These are phyloP conservation scores for Sardina pilchardus DNA, from an alignment of 2,113 vertebrate species.

Conservation along the genomic window DNA sequence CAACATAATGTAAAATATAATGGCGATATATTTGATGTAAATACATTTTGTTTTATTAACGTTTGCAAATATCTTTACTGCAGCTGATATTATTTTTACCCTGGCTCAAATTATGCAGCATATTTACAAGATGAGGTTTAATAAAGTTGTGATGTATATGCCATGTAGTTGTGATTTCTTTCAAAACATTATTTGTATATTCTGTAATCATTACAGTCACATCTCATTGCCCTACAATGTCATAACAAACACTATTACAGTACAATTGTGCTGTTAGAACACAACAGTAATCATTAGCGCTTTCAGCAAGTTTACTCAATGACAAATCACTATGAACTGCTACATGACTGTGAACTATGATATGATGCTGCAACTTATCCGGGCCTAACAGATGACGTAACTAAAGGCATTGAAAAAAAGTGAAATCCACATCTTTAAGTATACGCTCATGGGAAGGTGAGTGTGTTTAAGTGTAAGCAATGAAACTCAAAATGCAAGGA, in stretches of 20 bases:
- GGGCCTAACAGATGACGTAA: background rate
- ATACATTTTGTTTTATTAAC: constrained; percentile 2
- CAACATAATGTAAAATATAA: constrained; percentile 13
- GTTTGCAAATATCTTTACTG: constrained; percentile 5
- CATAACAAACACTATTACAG: background rate
- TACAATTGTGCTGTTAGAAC: too few relatives aligned
- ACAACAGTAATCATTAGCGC: background rate
- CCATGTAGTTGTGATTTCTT: background rate
- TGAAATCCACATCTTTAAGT: too few relatives aligned
- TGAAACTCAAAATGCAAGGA: background rate
- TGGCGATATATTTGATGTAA: background rate
- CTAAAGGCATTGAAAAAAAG: too few relatives aligned
- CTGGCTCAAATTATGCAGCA: background rate
- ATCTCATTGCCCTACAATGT: background rate
- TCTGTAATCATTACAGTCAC: background rate
- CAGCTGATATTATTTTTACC: background rate
- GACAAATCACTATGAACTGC: background rate
- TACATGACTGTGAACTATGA: background rate
- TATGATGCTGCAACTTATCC: background rate
- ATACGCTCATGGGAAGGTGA: background rate
- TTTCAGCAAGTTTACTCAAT: background rate
- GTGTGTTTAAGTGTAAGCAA: background rate
- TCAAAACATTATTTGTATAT: background rate
- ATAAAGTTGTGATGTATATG: constrained; percentile 3
- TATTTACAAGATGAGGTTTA: background rate